Evolutionary conservation across 2,113 vertebrate genomes (phyloP), one percentile per base, ranked within the genome.

Genomic region (Triplophysa siluroides): DNA sequence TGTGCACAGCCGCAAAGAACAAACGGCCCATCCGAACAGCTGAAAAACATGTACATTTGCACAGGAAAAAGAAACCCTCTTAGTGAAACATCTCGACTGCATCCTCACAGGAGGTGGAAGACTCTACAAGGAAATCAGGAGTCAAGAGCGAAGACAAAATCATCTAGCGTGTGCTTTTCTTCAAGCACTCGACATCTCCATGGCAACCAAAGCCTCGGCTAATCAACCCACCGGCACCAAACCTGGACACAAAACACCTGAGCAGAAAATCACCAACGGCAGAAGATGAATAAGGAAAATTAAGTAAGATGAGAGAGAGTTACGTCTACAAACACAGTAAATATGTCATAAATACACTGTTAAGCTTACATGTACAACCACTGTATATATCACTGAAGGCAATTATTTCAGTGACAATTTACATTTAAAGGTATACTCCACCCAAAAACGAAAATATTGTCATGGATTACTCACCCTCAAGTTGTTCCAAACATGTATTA

Each of bases 111-210:
- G 62, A 50, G 62, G 26, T 50, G 41, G 21, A 74, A 61, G 56
- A 63, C 26, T 77, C 45, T 66, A 77, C 45, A 65, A 77, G 66
- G 75, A 77, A 77, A 77, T 77, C 75, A 65, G 64, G 23, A 66
- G 61, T 66, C 61, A 54, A 77, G 75, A 65, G 75, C 24, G 23
- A 47, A 75, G 58, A 41, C 62, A n/a, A 45, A 77, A 33, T 65
- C 24, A 77, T 66, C 62, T 19, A 52, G 74, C 2, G 8, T 23
- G 29, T 76, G 74, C 45, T 76, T 24, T 65, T 76, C 72, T 62
- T 75, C 58, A 62, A 45, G 72, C 41, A 63, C 58, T 63, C 74
- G 0, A 45, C 26, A 76, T 76, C 45, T 21, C 74, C 26, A 64
- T 65, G 74, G 62, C 19, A 76, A 76, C 62, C 23, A 76, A 50